Conservation (phyloP, 30 jellyfish, hydroid and myxozoan genomes). For the Aurelia sp. region DNA sequence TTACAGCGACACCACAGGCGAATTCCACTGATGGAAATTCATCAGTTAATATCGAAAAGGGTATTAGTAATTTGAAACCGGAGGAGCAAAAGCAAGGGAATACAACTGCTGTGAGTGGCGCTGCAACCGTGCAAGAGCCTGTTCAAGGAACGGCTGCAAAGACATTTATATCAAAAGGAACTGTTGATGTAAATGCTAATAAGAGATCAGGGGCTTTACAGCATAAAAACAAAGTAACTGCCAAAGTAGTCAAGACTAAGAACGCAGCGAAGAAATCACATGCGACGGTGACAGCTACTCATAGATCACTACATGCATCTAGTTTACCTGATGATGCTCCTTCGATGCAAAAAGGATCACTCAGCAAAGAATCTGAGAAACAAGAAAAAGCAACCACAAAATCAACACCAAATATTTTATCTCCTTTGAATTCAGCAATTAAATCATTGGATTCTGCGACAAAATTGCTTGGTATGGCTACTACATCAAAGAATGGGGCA, state of each 20-base stretch:
- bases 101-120: background rate
- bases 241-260: slow-evolving; percentile 6
- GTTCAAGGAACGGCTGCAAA: slow-evolving; percentile 57
- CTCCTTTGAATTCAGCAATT: slow-evolving; percentile 64
- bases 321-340: slow-evolving; percentile 48
- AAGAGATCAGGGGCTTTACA: slow-evolving; percentile 35
- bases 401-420: slow-evolving; percentile 38
- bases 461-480: slow-evolving; percentile 57
- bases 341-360: slow-evolving; percentile 62
- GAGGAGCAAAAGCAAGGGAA: background rate
- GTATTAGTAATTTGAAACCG: background rate
- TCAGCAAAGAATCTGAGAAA: slow-evolving; percentile 26
- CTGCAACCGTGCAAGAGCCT: too few relatives aligned
- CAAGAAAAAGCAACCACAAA: slow-evolving; percentile 59
- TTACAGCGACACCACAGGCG: slow-evolving; percentile 6
- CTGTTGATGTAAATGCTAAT: slow-evolving; percentile 1
- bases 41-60: background rate
- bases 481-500: slow-evolving; percentile 12
- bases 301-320: slow-evolving; percentile 17
- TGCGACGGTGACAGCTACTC: slow-evolving; percentile 2
- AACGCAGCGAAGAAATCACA: slow-evolving; percentile 24
- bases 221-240: slow-evolving; percentile 1
- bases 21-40: slow-evolving; percentile 1
- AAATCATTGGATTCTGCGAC: slow-evolving; percentile 72
- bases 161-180: slow-evolving; percentile 29